Percentiles rank a stretch among this genome's conserved stretches.
Conservation (phyloP, 2,888 invertebrate species). For the Cantharis flavilabris region DNA sequence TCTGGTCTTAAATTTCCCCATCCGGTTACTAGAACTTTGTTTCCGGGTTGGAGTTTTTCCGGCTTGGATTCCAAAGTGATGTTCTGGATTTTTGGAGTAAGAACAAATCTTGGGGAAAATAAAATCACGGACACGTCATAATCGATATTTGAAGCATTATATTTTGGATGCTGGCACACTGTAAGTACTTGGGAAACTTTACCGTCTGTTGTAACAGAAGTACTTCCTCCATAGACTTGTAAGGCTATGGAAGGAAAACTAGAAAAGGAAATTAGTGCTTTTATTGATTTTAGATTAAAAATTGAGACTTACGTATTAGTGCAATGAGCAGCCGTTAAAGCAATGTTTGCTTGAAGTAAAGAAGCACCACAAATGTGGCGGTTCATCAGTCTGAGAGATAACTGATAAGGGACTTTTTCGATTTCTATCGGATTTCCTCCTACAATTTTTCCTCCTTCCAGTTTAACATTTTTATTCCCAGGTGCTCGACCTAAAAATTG, state of each 20-base stretch:
- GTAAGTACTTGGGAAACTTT: not conserved
- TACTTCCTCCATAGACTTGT: conserved; percentile 3
- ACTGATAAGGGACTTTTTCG: conserved; percentile 9
- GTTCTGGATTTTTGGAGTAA: not conserved
- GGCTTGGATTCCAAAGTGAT: not conserved
- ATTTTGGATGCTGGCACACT: not conserved
- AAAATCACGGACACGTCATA: not conserved
- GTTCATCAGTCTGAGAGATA: not conserved
- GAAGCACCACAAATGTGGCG: conserved; percentile 2
- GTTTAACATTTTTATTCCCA: not conserved
- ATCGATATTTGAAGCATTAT: not conserved
- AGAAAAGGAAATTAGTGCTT: not conserved
- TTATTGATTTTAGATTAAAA: not conserved
- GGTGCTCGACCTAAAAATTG: not conserved
- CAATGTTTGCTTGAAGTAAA: not conserved
- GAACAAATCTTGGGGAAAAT: not conserved
- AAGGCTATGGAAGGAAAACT: not conserved
- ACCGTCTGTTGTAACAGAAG: not conserved
- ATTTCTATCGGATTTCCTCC: conserved; percentile 1
- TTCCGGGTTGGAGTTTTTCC: not conserved
- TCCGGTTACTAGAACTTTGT: not conserved
- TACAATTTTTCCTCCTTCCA: conserved; percentile 8
- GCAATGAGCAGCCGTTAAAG: conserved; percentile 14
- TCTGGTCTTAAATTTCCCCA: not conserved
- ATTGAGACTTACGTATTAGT: not conserved